Percentiles rank a stretch among this genome's conserved stretches.
These are phyloP conservation scores for Tamandua tetradactyla DNA, from an alignment of 2,797 vertebrate genomes.

Conservation along the genomic window DNA sequence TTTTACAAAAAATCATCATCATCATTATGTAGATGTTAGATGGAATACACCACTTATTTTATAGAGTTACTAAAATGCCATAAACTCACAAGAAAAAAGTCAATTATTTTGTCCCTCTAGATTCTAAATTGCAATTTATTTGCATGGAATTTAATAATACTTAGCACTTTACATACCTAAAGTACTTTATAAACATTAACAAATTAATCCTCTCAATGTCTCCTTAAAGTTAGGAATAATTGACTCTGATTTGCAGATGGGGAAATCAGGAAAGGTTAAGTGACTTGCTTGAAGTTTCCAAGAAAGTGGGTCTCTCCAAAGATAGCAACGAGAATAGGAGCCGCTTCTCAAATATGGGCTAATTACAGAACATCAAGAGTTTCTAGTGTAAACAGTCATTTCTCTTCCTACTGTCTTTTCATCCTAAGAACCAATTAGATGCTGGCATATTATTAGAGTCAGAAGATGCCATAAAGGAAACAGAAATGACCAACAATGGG, in stretches of 20 bases:
- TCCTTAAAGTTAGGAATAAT: slow-evolving; percentile 72
- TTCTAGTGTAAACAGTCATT: slow-evolving; percentile 31
- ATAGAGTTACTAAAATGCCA: slow-evolving; percentile 62
- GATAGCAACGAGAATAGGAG: slow-evolving; percentile 14
- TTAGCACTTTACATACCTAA: slow-evolving; percentile 64
- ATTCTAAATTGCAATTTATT: slow-evolving; percentile 70
- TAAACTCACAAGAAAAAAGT: slow-evolving; percentile 63
- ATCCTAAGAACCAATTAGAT: slow-evolving; percentile 15
- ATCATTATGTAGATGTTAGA: slow-evolving; percentile 50
- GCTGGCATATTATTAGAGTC: neutral
- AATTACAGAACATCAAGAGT: slow-evolving; percentile 47
- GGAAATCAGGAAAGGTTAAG: slow-evolving; percentile 70
- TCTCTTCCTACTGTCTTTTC: neutral
- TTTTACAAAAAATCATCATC: slow-evolving; percentile 62
- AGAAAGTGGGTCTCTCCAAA: slow-evolving; percentile 37
- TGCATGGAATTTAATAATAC: slow-evolving; percentile 68
- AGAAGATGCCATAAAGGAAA: neutral
- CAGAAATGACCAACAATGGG: neutral
- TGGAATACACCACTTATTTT: slow-evolving; percentile 9
- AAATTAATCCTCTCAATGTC: slow-evolving; percentile 74
- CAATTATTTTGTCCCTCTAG: slow-evolving; percentile 71
- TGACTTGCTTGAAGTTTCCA: slow-evolving; percentile 31
- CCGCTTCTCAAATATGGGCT: neutral
- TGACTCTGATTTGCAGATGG: slow-evolving; percentile 55
- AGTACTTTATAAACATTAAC: slow-evolving; percentile 75